These are phyloP conservation scores for Pollenia griseotomentosa DNA, from an alignment of 2,888 invertebrate genomes.

Conservation along the genomic window DNA sequence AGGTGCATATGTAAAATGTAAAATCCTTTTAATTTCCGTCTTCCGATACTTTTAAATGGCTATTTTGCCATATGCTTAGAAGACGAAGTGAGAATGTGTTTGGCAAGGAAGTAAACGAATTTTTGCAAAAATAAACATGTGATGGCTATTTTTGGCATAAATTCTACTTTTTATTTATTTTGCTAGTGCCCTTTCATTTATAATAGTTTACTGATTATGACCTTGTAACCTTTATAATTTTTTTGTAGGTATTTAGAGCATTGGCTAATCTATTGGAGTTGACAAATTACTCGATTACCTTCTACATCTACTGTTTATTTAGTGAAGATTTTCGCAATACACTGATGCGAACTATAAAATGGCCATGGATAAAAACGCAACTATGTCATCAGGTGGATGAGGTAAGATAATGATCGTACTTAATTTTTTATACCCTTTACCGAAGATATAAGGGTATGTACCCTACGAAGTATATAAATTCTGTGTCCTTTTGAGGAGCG, in stretches of 20 bases:
- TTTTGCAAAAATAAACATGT: conserved; percentile 4
- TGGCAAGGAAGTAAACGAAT: neutral
- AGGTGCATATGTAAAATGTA: conserved; percentile 4
- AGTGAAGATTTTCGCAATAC: conserved; percentile 91
- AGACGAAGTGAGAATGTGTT: neutral
- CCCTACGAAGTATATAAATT: fast-evolving
- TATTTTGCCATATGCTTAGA: neutral
- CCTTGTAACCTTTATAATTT: neutral
- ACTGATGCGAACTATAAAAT: conserved; percentile 87
- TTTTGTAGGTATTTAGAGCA: conserved; percentile 87
- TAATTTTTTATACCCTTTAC: too few relatives aligned
- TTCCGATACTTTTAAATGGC: conserved; percentile 2
- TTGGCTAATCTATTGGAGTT: conserved; percentile 90
- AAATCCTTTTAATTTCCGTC: conserved; percentile 53
- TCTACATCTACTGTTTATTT: conserved; percentile 91
- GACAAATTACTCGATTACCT: conserved; percentile 91
- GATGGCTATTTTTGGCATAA: conserved; percentile 4
- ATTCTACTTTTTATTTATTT: neutral
- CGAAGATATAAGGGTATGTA: too few relatives aligned
- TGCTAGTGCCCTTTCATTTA: conserved; percentile 26
- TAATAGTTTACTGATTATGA: conserved; percentile 14
- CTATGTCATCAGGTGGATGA: conserved; percentile 81
- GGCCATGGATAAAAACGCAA: conserved; percentile 85
- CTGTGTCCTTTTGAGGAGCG: too few relatives aligned
- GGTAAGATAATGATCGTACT: conserved; percentile 76